These are phyloP conservation scores for Mola mola DNA, from an alignment of 2,113 vertebrate genomes.

Conservation along the genomic window DNA sequence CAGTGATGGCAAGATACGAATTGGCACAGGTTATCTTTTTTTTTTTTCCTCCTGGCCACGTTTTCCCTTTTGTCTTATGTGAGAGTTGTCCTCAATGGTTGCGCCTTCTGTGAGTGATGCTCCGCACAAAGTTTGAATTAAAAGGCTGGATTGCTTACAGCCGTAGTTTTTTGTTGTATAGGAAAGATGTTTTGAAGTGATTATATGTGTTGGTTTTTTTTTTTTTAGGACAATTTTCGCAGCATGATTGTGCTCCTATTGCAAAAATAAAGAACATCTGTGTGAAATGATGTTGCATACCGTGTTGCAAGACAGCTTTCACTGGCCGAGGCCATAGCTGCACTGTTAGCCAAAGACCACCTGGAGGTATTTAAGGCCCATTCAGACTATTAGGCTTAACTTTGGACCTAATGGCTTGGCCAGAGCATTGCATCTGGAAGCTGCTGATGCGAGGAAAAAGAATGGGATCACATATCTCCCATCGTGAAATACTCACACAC, in stretches of 20 bases:
- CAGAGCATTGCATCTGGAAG: conserved; percentile 62
- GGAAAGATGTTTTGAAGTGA: conserved; percentile 43
- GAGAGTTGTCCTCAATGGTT: conserved; percentile 34
- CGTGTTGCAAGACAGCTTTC: conserved; percentile 58
- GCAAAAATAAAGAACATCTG: conserved; percentile 64
- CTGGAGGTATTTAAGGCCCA: conserved; percentile 71
- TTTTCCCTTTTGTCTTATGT: conserved; percentile 33
- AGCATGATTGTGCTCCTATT: conserved; percentile 47
- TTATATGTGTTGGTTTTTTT: conserved; percentile 52
- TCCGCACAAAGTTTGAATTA: conserved; percentile 42
- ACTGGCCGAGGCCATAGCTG: conserved; percentile 38
- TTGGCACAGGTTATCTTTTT: conserved; percentile 37
- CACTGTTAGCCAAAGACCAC: conserved; percentile 58
- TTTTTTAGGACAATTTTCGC: conserved; percentile 48
- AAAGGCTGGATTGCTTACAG: conserved; percentile 45
- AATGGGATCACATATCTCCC: conserved; percentile 48
- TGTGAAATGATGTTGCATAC: conserved; percentile 48
- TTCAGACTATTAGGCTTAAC: conserved; percentile 63
- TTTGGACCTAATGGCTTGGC: conserved; percentile 57
- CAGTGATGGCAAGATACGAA: conserved; percentile 46
- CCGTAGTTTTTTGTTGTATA: conserved; percentile 37
- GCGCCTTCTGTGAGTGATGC: conserved; percentile 36
- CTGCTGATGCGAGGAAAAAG: conserved; percentile 54
- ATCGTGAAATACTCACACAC: conserved; percentile 18
- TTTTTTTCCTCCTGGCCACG: conserved; percentile 30